Conservation (phyloP, 2,113 vertebrate species). For the Turdus rufiventris region DNA sequence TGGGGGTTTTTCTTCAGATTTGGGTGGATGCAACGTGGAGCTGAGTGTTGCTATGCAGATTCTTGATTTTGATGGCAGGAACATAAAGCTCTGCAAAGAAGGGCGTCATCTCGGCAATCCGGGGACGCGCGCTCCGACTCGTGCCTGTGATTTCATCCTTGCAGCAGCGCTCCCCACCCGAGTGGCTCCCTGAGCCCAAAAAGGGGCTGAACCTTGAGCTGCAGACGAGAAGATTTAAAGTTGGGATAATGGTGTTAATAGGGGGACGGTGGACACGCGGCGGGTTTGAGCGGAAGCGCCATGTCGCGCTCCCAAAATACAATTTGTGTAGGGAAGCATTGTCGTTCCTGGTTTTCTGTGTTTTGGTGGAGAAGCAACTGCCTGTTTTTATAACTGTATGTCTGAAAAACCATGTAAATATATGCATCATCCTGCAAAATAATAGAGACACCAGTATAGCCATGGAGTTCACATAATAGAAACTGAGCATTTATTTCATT, state of each 20-base stretch:
- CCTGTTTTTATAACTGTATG: not conserved
- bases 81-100: not conserved
- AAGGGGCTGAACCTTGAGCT: not conserved
- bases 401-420: not conserved
- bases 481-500: not conserved
- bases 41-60: conserved; percentile 29
- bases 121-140: not conserved
- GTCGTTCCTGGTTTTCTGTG: not conserved
- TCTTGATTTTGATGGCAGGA: not conserved
- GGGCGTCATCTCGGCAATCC: not conserved
- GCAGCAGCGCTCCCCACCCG: not conserved
- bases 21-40: not conserved
- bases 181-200: rapidly evolving
- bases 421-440: not conserved
- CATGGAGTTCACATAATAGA: not conserved
- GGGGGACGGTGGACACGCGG: rapidly evolving
- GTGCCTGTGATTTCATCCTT: not conserved
- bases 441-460: not conserved
- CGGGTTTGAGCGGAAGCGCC: not conserved
- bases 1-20: not conserved
- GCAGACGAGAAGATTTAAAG: not conserved
- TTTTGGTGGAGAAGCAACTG: not conserved
- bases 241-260: not conserved
- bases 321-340: rapidly evolving
- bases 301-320: not conserved